phyloP scores from a whole-genome alignment of 2,888 invertebrate species.

The Noctua janthe region DNA sequence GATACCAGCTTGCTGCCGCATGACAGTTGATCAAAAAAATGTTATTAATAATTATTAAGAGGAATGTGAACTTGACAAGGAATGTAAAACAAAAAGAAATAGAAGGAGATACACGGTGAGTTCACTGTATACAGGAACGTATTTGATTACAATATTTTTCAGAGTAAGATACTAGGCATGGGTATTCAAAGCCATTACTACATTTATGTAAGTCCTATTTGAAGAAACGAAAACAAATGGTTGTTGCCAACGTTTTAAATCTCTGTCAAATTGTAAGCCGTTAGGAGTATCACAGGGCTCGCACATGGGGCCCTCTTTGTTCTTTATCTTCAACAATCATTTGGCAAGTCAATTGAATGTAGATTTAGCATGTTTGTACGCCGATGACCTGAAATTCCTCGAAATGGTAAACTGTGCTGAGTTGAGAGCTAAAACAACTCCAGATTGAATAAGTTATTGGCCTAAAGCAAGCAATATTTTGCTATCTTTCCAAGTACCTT shows the following conservation, averaged over 20 bases:
- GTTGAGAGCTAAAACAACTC: not conserved
- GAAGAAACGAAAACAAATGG: not conserved
- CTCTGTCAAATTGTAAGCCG: not conserved
- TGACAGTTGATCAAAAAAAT: not conserved
- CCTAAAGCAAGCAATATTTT: not conserved
- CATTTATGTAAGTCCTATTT: not conserved
- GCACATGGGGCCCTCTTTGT: not conserved
- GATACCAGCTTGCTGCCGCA: not conserved
- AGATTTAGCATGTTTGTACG: no score
- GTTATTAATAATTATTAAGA: not conserved
- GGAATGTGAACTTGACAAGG: not conserved
- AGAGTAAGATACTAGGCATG: not conserved
- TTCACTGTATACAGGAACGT: not conserved
- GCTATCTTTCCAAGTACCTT: slow-evolving; percentile 81
- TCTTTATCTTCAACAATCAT: not conserved
- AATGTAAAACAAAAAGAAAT: not conserved
- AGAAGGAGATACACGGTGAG: not conserved
- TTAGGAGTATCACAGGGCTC: not conserved
- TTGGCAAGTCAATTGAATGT: not conserved
- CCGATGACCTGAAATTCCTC: not conserved
- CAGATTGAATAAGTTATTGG: not conserved
- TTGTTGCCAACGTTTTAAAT: not conserved
- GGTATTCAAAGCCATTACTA: not conserved
- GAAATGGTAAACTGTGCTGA: not conserved
- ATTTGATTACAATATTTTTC: slow-evolving; percentile 8